Conservation (phyloP, 2,888 invertebrate species). For the Chloromyia formosa region DNA sequence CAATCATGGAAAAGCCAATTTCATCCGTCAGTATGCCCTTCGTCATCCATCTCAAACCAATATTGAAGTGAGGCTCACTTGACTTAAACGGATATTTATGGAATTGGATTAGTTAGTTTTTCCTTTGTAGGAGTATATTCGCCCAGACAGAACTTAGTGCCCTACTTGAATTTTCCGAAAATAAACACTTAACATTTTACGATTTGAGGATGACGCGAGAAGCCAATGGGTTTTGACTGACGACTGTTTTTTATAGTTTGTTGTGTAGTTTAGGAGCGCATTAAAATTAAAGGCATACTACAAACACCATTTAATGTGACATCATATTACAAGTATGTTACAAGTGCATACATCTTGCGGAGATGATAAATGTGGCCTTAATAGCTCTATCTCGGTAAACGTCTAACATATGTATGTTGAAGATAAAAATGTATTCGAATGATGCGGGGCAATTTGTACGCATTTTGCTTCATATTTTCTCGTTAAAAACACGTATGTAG, state of each 20-base stretch:
- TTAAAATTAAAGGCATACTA: not conserved
- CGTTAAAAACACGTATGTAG: too few relatives aligned
- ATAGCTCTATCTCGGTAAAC: not conserved
- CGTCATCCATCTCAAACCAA: too few relatives aligned
- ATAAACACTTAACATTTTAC: constrained; percentile 19
- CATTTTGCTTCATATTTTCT: too few relatives aligned
- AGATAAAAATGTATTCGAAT: not conserved
- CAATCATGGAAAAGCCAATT: too few relatives aligned
- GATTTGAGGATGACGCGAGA: not conserved
- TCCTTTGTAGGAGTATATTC: too few relatives aligned
- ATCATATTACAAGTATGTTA: not conserved
- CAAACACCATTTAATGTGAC: constrained; percentile 1
- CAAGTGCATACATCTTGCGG: not conserved
- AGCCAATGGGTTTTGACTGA: too few relatives aligned
- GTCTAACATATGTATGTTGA: constrained; percentile 1
- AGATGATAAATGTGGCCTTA: constrained; percentile 3
- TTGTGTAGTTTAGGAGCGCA: not conserved
- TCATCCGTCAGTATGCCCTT: too few relatives aligned
- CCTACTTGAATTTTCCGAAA: constrained; percentile 35
- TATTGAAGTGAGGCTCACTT: too few relatives aligned
- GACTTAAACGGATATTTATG: too few relatives aligned
- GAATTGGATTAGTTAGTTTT: too few relatives aligned
- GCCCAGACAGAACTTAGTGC: not conserved
- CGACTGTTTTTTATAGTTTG: too few relatives aligned
- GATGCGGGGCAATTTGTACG: too few relatives aligned